These are phyloP conservation scores for Dolichoris vasculosae DNA, from an alignment of 1,140 invertebrate genomes.

Conservation along the genomic window DNA sequence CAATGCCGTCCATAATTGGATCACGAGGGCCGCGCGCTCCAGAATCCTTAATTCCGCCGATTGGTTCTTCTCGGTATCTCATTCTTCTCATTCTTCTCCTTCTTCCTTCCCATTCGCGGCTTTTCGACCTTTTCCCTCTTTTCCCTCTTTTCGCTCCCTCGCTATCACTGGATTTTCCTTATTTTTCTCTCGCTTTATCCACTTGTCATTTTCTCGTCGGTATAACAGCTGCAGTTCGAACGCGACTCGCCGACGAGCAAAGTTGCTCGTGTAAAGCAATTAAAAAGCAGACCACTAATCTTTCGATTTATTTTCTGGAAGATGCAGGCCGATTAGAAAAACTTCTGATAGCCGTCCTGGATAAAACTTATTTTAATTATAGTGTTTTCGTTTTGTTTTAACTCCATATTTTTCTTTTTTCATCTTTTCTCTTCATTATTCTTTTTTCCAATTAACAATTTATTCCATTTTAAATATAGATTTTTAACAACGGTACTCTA, in stretches of 20 bases:
- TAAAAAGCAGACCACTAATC: slow-evolving; percentile 1
- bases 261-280: neutral
- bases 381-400: neutral
- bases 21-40: slow-evolving; percentile 62
- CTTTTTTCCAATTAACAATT: neutral
- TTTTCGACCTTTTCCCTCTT: slow-evolving; percentile 4
- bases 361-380: neutral
- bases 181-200: neutral
- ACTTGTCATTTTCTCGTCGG: slow-evolving; percentile 31
- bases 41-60: slow-evolving; percentile 67
- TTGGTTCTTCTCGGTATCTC: slow-evolving; percentile 57
- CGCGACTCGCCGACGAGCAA: neutral
- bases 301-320: neutral
- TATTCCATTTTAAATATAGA: neutral
- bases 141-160: neutral
- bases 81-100: slow-evolving; percentile 42
- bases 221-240: neutral
- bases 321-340: neutral
- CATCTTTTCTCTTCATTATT: neutral
- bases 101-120: slow-evolving; percentile 6
- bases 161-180: too few relatives aligned
- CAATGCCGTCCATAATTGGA: slow-evolving; percentile 68
- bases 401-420: too few relatives aligned
- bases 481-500: too few relatives aligned
- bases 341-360: neutral